phyloP scores from a whole-genome alignment of 2,888 invertebrate species.

The Clepsis dumicolana region DNA sequence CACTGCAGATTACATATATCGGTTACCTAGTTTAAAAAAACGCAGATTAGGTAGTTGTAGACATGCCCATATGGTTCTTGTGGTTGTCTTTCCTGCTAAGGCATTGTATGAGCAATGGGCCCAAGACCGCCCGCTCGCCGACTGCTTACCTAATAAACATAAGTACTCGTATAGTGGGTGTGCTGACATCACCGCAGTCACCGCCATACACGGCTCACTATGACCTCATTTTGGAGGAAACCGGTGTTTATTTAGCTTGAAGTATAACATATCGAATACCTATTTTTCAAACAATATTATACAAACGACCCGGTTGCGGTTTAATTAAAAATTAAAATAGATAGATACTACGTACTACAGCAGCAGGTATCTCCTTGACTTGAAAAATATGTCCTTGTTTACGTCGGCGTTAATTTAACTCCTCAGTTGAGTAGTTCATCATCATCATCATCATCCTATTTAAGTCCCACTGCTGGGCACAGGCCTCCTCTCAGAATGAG shows the following conservation, averaged over 20 bases:
- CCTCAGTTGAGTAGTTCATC: background rate
- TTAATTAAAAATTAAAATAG: background rate
- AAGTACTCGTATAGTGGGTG: slow-evolving; percentile 9
- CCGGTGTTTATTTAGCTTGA: slow-evolving; percentile 12
- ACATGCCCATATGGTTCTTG: background rate
- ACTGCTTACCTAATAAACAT: too few relatives aligned
- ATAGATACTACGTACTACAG: background rate
- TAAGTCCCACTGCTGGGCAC: too few relatives aligned
- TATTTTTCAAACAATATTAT: slow-evolving; percentile 8
- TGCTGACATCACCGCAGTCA: slow-evolving; percentile 40
- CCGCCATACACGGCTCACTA: slow-evolving; percentile 23
- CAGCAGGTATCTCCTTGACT: background rate
- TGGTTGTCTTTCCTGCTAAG: background rate
- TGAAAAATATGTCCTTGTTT: background rate
- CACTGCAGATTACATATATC: too few relatives aligned
- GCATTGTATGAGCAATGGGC: slow-evolving; percentile 15
- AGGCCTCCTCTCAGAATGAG: too few relatives aligned
- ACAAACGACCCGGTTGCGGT: slow-evolving; percentile 17
- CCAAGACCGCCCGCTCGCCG: slow-evolving; percentile 30
- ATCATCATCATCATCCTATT: too few relatives aligned
- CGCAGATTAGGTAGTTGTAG: too few relatives aligned
- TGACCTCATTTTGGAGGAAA: slow-evolving; percentile 41
- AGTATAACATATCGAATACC: background rate
- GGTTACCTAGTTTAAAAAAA: too few relatives aligned
- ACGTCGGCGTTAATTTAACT: background rate